Percentiles rank a stretch among this genome's conserved stretches.
phyloP scores from a whole-genome alignment of 2,113 vertebrate species.

The Strix uralensis region DNA sequence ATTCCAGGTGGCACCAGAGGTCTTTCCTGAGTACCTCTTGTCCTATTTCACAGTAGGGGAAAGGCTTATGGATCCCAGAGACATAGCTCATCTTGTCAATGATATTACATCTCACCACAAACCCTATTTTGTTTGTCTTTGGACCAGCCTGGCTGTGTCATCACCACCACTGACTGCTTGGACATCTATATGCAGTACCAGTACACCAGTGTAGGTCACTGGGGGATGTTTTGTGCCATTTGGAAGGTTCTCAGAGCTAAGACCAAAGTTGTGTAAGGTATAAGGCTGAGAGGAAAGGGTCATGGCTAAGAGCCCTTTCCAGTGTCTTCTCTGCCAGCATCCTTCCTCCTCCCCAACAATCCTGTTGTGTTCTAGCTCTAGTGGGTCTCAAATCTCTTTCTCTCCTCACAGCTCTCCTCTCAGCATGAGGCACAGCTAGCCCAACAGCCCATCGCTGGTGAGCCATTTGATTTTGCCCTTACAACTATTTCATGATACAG shows the following conservation, averaged over 20 bases:
- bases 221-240: background rate
- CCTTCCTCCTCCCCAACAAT: background rate
- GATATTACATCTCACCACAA: background rate
- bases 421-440: background rate
- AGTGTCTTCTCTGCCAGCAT: background rate
- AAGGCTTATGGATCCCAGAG: background rate
- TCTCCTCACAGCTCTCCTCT: background rate
- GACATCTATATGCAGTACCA: background rate
- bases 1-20: background rate
- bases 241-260: background rate
- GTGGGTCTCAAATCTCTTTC: background rate
- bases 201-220: background rate
- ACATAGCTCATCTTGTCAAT: background rate
- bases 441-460: background rate
- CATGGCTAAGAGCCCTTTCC: background rate
- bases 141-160: background rate
- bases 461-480: background rate
- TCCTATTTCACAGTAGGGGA: background rate
- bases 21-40: background rate
- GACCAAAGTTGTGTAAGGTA: background rate
- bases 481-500: background rate
- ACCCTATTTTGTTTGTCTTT: background rate
- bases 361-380: background rate
- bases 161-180: background rate
- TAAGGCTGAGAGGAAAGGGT: background rate